phyloP scores from a whole-genome alignment of 2,113 vertebrate genomes.

The Lophura nycthemera region DNA sequence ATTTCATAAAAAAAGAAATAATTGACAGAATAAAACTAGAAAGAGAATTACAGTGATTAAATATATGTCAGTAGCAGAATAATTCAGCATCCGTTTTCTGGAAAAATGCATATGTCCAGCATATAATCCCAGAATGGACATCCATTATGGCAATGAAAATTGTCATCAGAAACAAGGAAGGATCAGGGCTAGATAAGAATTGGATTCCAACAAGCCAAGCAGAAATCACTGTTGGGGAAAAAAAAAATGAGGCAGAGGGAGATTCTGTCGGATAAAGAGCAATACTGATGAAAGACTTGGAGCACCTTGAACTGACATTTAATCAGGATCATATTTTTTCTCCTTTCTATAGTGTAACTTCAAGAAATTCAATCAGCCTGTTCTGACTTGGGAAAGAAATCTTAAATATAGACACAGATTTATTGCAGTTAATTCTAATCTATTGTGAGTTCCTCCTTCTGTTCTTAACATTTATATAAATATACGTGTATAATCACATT shows the following conservation, averaged over 20 bases:
- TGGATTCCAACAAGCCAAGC: background rate
- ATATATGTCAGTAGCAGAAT: background rate
- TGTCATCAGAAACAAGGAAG: background rate
- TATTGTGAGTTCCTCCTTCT: background rate
- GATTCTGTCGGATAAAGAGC: slow-evolving; percentile 5
- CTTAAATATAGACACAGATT: background rate
- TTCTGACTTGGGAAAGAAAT: background rate
- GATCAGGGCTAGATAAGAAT: background rate
- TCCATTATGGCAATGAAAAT: slow-evolving; percentile 9
- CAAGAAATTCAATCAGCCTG: background rate
- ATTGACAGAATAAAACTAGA: background rate
- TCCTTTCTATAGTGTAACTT: background rate
- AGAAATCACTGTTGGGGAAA: slow-evolving; percentile 11
- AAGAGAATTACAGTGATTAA: background rate
- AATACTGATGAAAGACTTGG: background rate
- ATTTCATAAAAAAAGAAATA: background rate
- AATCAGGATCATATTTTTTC: slow-evolving; percentile 18
- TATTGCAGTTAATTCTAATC: background rate
- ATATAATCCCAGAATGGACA: background rate
- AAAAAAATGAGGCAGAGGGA: background rate
- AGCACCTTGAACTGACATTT: background rate
- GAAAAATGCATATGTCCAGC: background rate
- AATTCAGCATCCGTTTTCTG: background rate
- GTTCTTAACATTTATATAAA: background rate
- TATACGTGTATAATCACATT: background rate